Percentiles rank a stretch among this genome's conserved stretches.
phyloP scores from a whole-genome alignment of 1,140 invertebrate genomes.

The Drosophila yakuba region DNA sequence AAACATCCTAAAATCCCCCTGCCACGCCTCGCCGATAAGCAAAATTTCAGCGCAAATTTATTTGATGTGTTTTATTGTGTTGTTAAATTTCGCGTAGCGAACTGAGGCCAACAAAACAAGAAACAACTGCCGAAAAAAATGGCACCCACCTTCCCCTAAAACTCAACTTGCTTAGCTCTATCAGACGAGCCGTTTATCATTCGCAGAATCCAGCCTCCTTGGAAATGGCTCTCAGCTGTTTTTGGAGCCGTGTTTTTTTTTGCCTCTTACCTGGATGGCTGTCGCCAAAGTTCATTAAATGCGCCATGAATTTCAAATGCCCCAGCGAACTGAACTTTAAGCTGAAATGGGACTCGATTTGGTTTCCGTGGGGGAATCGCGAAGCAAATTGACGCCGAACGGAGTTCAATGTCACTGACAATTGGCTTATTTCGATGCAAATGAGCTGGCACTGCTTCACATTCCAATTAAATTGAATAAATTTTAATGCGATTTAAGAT shows the following conservation, averaged over 20 bases:
- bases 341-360: slow-evolving; percentile 28
- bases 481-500: no score
- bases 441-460: neutral
- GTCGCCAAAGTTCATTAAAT: slow-evolving; percentile 69
- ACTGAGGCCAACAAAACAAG: slow-evolving; percentile 31
- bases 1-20: slow-evolving; percentile 14
- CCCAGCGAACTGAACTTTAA: slow-evolving; percentile 27
- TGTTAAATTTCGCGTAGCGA: slow-evolving; percentile 76
- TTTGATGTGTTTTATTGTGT: slow-evolving; percentile 79
- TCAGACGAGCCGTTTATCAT: slow-evolving; percentile 71
- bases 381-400: slow-evolving; percentile 8
- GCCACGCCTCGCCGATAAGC: slow-evolving; percentile 70
- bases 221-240: slow-evolving; percentile 40
- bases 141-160: neutral
- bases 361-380: neutral
- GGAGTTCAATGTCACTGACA: slow-evolving; percentile 9
- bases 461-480: slow-evolving; percentile 1
- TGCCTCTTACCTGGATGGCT: slow-evolving; percentile 28
- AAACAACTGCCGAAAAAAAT: slow-evolving; percentile 9
- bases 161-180: slow-evolving; percentile 61
- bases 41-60: slow-evolving; percentile 77
- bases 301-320: slow-evolving; percentile 37
- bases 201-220: slow-evolving; percentile 32
- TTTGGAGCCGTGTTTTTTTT: slow-evolving; percentile 22
- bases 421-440: slow-evolving; percentile 13